Evolutionary conservation across 2,888 invertebrate species (phyloP), one percentile per base, ranked within the genome.

Genomic region (Papilio gigon): DNA sequence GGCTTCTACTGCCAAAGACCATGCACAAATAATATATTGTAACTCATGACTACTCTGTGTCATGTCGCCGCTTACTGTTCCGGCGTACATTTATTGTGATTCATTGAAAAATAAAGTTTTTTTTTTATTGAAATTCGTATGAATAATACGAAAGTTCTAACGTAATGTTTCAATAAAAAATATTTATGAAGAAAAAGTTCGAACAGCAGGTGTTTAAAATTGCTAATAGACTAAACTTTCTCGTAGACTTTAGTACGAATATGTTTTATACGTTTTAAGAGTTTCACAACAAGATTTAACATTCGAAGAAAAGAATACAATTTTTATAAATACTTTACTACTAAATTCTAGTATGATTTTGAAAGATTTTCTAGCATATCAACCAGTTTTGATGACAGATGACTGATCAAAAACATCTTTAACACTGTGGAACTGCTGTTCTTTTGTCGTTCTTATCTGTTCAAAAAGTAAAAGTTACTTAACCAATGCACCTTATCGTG

Each of bases 401-500:
- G n/a, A n/a, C n/a, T n/a, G n/a, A n/a, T 8, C 9, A 53, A 53
- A 53, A 53, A 20, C 12, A 22, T 53, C 33, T 35, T 8, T 35
- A 11, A 35, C 8, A 1, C 6, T 35, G 8, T 35, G n/a, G n/a
- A n/a, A n/a, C n/a, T n/a, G n/a, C n/a, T n/a, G n/a, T n/a, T n/a
- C n/a, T n/a, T n/a, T n/a, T n/a, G n/a, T n/a, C n/a, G 14, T 40
- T 4, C 14, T 40, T n/a, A 4, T 40, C 40, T n/a, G n/a, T 40
- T 4, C n/a, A 40, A 40, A 5, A 42, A 1, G 25, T 0, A 75
- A 71, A 78, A 78, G 72, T 73, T 73, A 80, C 79, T 80, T 78
- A 80, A 72, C 73, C 76, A 73, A 73, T 72, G 75, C 75, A 72
- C 78, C 77, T 79, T 77, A 79, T 80, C 76, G 71, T 66, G 73